A percentile compares a stretch with the other conserved stretches of the same genome.
phyloP scores from a whole-genome alignment of 2,113 vertebrate species.

The Chaetodon auriga region DNA sequence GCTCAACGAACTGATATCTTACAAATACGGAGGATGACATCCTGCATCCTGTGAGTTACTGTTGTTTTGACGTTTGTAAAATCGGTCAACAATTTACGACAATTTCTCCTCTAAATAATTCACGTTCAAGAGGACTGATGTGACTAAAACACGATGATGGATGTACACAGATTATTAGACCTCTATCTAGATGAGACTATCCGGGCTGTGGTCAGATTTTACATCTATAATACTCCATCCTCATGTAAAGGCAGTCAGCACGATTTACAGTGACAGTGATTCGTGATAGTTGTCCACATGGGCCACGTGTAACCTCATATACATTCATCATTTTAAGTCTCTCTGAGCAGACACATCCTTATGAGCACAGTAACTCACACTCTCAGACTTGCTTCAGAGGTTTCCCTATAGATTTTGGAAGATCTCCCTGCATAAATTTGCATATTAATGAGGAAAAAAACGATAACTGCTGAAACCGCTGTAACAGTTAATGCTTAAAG shows the following conservation, averaged over 20 bases:
- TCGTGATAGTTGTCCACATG: neutral
- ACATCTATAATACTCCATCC: neutral
- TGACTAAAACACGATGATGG: constrained; percentile 10
- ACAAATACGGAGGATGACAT: neutral
- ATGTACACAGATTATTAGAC: constrained; percentile 9
- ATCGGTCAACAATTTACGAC: constrained; percentile 18
- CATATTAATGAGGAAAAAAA: constrained; percentile 45
- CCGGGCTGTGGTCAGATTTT: neutral
- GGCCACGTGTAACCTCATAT: constrained; percentile 14
- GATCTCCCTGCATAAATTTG: constrained; percentile 48
- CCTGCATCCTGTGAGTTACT: neutral
- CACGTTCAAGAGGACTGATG: neutral
- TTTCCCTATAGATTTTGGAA: constrained; percentile 18
- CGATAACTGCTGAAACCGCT: constrained; percentile 39
- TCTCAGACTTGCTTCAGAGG: constrained; percentile 15
- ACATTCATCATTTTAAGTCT: constrained; percentile 12
- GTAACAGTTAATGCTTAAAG: constrained; percentile 16
- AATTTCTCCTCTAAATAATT: constrained; percentile 1
- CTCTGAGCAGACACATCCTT: neutral
- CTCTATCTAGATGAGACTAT: neutral
- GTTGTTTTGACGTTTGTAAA: neutral
- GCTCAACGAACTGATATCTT: neutral
- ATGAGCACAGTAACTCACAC: constrained; percentile 15
- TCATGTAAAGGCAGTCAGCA: neutral
- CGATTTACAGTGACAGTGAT: constrained; percentile 16